A percentile compares a stretch with the other conserved stretches of the same genome.
Evolutionary conservation across 2,888 invertebrate species (phyloP).

Genomic region (Tipula unca): DNA sequence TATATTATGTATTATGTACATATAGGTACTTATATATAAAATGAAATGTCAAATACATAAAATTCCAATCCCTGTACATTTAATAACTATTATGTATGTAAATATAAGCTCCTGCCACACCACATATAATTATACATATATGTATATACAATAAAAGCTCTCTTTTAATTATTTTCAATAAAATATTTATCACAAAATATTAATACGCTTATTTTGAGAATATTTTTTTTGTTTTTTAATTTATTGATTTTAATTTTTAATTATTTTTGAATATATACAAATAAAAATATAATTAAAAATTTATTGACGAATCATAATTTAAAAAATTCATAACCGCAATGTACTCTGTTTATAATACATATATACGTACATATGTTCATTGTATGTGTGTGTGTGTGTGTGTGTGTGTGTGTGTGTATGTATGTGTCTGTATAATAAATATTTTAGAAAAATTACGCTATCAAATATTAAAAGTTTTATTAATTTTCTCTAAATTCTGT

Average conservation of each 20-base stretch:
- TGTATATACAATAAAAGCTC: not conserved
- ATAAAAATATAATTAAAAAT: not conserved
- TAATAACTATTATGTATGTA: not conserved
- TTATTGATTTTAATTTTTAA: constrained; percentile 15
- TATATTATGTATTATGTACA: not conserved
- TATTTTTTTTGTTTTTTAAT: not conserved
- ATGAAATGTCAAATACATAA: too few species aligned
- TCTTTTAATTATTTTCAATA: not conserved
- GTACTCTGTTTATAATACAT: not conserved
- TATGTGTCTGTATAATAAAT: not conserved
- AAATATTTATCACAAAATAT: not conserved
- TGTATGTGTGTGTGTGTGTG: not conserved
- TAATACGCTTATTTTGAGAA: not conserved
- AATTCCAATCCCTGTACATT: not conserved
- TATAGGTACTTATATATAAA: not conserved
- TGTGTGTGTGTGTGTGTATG: not conserved
- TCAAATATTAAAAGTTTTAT: not conserved
- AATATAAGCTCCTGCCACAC: too few species aligned
- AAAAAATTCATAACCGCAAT: not conserved
- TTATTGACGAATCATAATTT: not conserved
- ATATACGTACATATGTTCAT: too few species aligned
- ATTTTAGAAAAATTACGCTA: not conserved
- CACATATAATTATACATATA: not conserved
- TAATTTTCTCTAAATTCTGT: not conserved
- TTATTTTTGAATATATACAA: not conserved